Evolutionary conservation across 2,888 invertebrate species (phyloP).

Genomic region (Phaedon cochleariae): DNA sequence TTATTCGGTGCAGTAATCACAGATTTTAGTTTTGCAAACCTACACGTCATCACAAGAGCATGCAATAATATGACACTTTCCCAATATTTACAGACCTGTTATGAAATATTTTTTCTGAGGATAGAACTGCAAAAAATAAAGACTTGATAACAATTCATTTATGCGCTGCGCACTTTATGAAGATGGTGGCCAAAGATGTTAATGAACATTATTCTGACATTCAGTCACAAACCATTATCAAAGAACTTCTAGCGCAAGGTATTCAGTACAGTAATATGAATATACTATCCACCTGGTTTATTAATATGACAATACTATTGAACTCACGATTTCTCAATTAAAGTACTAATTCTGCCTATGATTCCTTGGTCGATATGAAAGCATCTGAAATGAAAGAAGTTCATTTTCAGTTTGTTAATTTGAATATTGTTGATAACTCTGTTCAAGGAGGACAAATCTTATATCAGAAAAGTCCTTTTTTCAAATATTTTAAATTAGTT

Average conservation of each 20-base stretch:
- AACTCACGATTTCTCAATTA: no score
- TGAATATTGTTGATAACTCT: not conserved
- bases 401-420: not conserved
- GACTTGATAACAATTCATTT: not conserved
- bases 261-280: not conserved
- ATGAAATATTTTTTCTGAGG: not conserved
- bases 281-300: no score
- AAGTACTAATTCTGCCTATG: no score
- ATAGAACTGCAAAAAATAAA: no score
- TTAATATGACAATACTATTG: no score
- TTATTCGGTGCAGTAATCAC: not conserved
- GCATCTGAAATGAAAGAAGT: no score
- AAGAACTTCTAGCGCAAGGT: not conserved
- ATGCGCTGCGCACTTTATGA: not conserved
- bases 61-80: not conserved
- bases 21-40: constrained; percentile 9
- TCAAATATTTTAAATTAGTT: not conserved
- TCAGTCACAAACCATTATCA: not conserved
- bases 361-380: no score
- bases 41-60: not conserved
- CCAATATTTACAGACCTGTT: not conserved
- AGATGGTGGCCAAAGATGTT: not conserved
- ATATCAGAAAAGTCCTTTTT: not conserved
- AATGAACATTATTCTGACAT: not conserved
- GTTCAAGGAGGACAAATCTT: not conserved